Base-by-base conservation (phyloP, 1,140 invertebrate species). In the Pygmarrhopalites habei region DNA sequence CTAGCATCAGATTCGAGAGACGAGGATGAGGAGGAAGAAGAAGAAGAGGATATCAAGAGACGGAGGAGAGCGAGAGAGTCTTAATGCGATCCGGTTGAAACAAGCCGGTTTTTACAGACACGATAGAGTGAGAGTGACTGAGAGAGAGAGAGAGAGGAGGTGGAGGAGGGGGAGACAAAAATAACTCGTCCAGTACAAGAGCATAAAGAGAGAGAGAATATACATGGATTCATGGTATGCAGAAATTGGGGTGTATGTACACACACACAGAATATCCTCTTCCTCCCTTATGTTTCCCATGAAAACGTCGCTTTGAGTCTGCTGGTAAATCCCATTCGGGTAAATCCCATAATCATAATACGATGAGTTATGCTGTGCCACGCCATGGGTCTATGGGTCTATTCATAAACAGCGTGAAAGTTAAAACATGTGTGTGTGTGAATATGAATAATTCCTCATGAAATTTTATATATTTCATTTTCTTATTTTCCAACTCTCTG, bases 341-440 rank as follows among this genome's bases (percentile, higher is more conserved):
- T 52, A 52, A 52, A 52, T 52, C 49, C 49, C 49, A 26, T 52
- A 52, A 52, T 52, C 49, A 52, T 52, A 52, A 52, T 52, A 52
- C 49, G 49, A 26, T 52, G 28, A 52, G 49, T 52, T 52, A 52
- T 52, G 49, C 49, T 23, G 7, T 52, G 14, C 44, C 44, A 46
- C 44, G 44, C 28, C 49, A 52, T 52, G 25, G 14, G 23, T 26
- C 10, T 26, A 3, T 4, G 14, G 28, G 4, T 29, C 28, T 52
- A 52, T 52, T 52, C 49, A 52, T 52, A 52, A 52, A 52, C 19
- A 26, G 49, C 49, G 49, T 52, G 49, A 52, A 52, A 26, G 49
- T n/a, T 52, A 26, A 52, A 52, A 52, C 49, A 52, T 52, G 49
- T 52, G 49, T 52, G 49, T 52, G 49, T 52, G 49, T 52, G 49